Conservation (phyloP, 2,113 vertebrate species). For the Megalops atlanticus region DNA sequence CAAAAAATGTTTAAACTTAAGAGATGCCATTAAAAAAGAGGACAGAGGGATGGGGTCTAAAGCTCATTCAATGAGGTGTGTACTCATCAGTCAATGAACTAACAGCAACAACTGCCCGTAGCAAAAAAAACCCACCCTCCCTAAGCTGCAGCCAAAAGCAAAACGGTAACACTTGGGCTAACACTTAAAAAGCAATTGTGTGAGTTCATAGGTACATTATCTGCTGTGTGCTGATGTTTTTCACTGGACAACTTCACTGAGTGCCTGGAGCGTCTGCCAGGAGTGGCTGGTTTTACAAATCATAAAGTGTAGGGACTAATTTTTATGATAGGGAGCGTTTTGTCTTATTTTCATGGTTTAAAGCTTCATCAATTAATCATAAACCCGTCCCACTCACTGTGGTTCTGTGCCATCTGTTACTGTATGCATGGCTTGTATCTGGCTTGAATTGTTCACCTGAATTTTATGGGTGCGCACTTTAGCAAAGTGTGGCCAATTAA, state of each 20-base stretch:
- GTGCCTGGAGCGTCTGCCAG: not conserved
- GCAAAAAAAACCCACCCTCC: not conserved
- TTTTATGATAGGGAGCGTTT: not conserved
- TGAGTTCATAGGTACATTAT: not conserved
- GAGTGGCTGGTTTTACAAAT: no score
- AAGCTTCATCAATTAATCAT: not conserved
- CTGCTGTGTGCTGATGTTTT: not conserved
- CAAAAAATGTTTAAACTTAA: no score
- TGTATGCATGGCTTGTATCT: not conserved
- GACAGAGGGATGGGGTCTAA: no score
- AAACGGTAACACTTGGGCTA: not conserved
- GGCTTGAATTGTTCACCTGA: not conserved
- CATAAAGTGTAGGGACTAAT: no score
- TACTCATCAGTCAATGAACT: not conserved
- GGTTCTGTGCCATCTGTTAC: not conserved
- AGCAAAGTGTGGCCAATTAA: not conserved
- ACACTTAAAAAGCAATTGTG: not conserved
- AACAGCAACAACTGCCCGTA: not conserved
- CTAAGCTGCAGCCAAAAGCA: not conserved
- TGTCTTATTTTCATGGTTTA: not conserved
- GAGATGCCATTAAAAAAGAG: no score
- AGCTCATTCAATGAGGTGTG: no score
- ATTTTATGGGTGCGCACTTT: not conserved
- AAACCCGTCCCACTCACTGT: not conserved
- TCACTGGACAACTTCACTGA: not conserved